These are phyloP conservation scores for Trachelus troglodyta DNA, from an alignment of 2,888 invertebrate genomes.

Conservation along the genomic window DNA sequence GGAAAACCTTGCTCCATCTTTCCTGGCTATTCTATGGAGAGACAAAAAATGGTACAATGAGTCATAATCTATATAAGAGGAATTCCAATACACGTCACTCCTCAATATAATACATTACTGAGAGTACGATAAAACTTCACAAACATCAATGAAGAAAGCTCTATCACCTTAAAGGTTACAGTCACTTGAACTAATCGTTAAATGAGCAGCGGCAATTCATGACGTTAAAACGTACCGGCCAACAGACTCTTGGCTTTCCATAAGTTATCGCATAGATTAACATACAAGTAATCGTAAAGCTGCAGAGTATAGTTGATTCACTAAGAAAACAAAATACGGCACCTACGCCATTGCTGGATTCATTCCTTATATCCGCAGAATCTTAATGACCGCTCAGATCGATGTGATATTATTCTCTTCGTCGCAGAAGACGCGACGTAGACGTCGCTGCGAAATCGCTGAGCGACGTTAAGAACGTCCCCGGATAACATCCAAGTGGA, in stretches of 20 bases:
- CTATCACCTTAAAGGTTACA: not conserved
- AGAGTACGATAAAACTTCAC: not conserved
- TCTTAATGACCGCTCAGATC: constrained; percentile 21
- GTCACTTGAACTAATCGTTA: not conserved
- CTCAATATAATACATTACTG: not conserved
- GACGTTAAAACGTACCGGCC: not conserved
- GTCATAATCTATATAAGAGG: not conserved
- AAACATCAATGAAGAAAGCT: not conserved
- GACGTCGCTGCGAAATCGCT: not conserved
- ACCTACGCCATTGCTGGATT: not conserved
- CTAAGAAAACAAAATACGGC: too few relatives aligned
- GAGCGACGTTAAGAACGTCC: too few relatives aligned
- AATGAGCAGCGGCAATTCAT: not conserved
- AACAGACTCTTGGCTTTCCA: not conserved
- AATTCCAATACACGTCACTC: not conserved
- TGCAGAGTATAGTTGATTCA: too few relatives aligned
- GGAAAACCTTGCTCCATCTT: constrained; percentile 76
- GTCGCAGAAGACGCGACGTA: constrained; percentile 29
- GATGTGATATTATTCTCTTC: constrained; percentile 30
- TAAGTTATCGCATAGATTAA: not conserved
- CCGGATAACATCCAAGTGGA: too few relatives aligned
- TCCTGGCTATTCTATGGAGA: constrained; percentile 2
- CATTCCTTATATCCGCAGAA: not conserved
- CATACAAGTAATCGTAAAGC: not conserved
- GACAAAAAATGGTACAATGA: not conserved